Evolutionary conservation across 1,140 invertebrate genomes (phyloP), one percentile per base, ranked within the genome.

Genomic region (Eufriesea mexicana): DNA sequence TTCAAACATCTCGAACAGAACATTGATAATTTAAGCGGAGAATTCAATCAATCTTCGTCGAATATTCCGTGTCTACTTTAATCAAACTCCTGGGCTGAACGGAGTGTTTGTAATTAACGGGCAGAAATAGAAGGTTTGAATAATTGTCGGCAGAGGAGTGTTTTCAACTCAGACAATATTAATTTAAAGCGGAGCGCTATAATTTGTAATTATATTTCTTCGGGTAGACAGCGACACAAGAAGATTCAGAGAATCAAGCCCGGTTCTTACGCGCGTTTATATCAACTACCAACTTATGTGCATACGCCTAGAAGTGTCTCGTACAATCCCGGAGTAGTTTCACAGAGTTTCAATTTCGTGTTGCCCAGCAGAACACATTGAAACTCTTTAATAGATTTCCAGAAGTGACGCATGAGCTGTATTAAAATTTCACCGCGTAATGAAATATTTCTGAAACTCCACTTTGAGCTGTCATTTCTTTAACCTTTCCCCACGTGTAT

Each of bases 301-400:
- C 54, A 25, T 67, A 57, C 42, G 70, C 42, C 64, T 70, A 51
- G 55, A 78, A 70, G 57, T n/a, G n/a, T 35, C 57, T 54, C 20
- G 77, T 61, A 73, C 57, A 78, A 85, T 71, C 45, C 42, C 49
- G 18, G 4, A 28, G 20, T 54, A 64, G 64, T 83, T 87, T 4
- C 35, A 23, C 20, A 25, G 61, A 75, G 57, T 87, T 87, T 79
- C 80, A 79, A 54, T 64, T 28, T 45, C 35, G 6, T 45, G 54
- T 28, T 61, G 12, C 18, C 16, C 51, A 14, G 10, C 5, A 47
- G 2, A 70, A n/a, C 18, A 45, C 14, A 68, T 74, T 73, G 47
- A 25, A 64, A 75, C 51, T 78, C n/a, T 64, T 85, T 78, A 75
- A 87, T 72, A 87, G 49, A 86, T 86, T 76, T 79, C 7, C 25